Conservation (phyloP, 2,113 vertebrate genomes). For the Varanus komodoensis region DNA sequence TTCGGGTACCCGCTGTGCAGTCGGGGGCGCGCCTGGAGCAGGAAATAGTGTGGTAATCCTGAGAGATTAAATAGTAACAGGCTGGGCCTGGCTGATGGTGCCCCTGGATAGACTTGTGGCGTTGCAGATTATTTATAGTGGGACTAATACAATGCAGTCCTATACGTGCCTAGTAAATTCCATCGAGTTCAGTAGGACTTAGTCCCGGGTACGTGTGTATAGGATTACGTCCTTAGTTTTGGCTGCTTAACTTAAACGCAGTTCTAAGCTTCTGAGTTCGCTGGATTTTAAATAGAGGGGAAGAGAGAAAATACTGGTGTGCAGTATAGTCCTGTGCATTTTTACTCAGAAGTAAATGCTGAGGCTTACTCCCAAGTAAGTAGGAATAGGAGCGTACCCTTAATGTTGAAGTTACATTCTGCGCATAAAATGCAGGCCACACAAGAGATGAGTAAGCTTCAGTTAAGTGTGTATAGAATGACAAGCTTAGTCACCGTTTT, state of each 20-base stretch:
- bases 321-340: not conserved
- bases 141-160: not conserved
- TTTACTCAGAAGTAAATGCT: not conserved
- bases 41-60: no score
- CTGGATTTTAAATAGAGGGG: not conserved
- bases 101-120: not conserved
- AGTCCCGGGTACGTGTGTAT: no score
- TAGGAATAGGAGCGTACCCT: no score
- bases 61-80: not conserved
- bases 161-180: not conserved
- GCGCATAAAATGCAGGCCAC: no score
- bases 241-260: not conserved
- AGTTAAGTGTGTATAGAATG: no score
- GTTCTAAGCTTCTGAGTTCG: not conserved
- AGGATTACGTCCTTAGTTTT: no score
- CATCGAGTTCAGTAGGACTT: not conserved
- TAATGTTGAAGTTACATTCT: no score
- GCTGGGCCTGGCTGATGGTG: not conserved
- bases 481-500: no score
- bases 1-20: fast-evolving
- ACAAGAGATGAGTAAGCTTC: no score
- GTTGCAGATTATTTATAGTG: not conserved
- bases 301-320: not conserved
- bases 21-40: fast-evolving
- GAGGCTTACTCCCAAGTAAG: no score